Evolutionary conservation across 2,888 invertebrate species (phyloP).

Genomic region (Plagodis pulveraria): DNA sequence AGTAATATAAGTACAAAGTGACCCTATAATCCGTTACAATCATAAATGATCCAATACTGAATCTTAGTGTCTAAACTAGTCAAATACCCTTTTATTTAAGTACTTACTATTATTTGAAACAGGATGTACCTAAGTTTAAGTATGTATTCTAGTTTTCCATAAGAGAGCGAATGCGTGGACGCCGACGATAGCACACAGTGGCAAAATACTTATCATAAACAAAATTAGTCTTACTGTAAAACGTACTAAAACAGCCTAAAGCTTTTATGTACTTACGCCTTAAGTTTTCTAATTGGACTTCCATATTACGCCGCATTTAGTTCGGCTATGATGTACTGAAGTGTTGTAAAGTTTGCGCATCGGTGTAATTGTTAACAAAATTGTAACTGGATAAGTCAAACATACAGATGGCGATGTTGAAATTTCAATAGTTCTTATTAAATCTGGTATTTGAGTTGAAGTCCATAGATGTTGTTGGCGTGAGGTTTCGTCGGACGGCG

Average conservation of each 20-base stretch:
- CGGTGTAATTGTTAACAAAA: not conserved
- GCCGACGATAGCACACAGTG: constrained; percentile 51
- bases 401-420: no score
- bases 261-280: constrained; percentile 33
- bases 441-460: constrained; percentile 33
- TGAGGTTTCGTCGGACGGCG: constrained; percentile 20
- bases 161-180: constrained; percentile 48
- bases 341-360: not conserved
- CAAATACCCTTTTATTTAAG: no score
- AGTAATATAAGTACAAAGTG: constrained; percentile 59
- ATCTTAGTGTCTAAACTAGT: constrained; percentile 54
- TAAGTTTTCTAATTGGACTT: constrained; percentile 31
- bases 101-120: no score
- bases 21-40: constrained; percentile 38
- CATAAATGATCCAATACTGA: constrained; percentile 38
- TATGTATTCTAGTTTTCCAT: constrained; percentile 30
- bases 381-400: no score
- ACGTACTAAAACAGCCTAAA: constrained; percentile 38
- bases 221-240: constrained; percentile 37
- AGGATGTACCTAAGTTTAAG: not conserved
- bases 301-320: constrained; percentile 15
- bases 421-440: no score
- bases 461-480: constrained; percentile 19
- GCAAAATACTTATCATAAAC: constrained; percentile 33
- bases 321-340: not conserved